Evolutionary conservation across 92 coral and sea anemone genomes (phyloP).

Genomic region (Muricea muricata): DNA sequence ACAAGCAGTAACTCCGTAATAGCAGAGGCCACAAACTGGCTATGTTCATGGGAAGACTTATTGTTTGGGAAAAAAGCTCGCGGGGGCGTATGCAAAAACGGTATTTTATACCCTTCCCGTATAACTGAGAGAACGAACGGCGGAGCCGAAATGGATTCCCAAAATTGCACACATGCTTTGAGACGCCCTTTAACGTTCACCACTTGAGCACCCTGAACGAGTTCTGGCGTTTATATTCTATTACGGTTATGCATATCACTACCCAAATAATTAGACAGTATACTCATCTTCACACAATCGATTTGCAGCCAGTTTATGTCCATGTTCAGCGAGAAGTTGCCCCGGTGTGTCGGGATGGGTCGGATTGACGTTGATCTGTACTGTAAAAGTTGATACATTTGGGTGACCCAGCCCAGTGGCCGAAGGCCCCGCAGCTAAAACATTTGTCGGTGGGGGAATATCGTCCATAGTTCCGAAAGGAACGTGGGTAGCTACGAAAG

Average conservation of each 20-base stretch:
- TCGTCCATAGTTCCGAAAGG: too few relatives aligned
- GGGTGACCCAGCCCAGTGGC: too few relatives aligned
- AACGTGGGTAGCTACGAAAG: neutral
- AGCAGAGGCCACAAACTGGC: slow-evolving; percentile 47
- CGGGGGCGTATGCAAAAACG: slow-evolving; percentile 62
- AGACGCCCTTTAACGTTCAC: slow-evolving; percentile 62
- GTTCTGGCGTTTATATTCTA: neutral
- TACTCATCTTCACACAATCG: slow-evolving; percentile 7
- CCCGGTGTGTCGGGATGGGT: neutral
- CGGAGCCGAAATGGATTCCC: slow-evolving; percentile 55
- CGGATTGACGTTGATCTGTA: neutral
- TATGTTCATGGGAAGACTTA: slow-evolving; percentile 51
- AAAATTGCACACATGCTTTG: slow-evolving; percentile 28
- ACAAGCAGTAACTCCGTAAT: slow-evolving; percentile 48
- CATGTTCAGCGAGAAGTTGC: neutral
- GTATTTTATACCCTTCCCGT: too few relatives aligned
- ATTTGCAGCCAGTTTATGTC: too few relatives aligned
- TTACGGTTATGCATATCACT: neutral
- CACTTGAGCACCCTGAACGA: slow-evolving; percentile 8
- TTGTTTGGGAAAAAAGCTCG: slow-evolving; percentile 51
- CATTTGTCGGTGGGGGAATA: neutral
- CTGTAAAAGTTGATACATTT: neutral
- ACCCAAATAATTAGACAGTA: neutral
- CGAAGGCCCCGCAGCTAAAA: neutral
- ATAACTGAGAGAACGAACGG: too few relatives aligned